Conservation (phyloP, 30 jellyfish, hydroid and myxozoan genomes). For the Aurelia sp. region DNA sequence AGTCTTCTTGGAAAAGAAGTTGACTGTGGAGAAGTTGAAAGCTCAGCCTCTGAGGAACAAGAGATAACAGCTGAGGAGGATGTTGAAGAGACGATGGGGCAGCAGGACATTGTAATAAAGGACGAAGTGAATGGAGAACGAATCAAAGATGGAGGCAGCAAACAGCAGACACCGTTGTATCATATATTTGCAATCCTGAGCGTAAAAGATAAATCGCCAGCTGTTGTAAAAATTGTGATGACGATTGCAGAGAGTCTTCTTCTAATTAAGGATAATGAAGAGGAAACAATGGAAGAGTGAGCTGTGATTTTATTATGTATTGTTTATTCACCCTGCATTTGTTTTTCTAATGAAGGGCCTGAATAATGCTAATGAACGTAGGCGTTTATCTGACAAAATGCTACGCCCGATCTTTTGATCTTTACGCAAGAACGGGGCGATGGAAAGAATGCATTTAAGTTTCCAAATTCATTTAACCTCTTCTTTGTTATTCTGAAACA, state of each 20-base stretch:
- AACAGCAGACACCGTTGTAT: constrained; percentile 19
- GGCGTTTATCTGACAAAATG: no score
- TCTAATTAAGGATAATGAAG: constrained; percentile 17
- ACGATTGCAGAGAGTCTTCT: constrained; percentile 40
- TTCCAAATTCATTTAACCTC: no score
- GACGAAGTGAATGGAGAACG: background rate
- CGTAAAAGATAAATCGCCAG: constrained; percentile 27
- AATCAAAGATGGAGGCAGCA: background rate
- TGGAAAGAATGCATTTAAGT: no score
- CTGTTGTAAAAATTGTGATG: constrained; percentile 43
- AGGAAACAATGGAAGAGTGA: background rate
- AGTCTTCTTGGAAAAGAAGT: constrained; percentile 40
- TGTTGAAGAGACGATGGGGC: background rate
- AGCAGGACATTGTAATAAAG: background rate
- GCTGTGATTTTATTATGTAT: background rate
- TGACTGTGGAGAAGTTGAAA: background rate
- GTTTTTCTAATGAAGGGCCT: no score
- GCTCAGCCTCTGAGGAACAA: background rate
- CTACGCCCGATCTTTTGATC: no score
- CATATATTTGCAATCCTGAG: constrained; percentile 19
- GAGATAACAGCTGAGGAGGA: background rate
- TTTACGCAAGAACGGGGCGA: no score
- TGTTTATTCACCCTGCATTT: no score
- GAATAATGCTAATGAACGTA: no score
- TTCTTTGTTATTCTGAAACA: no score